Evolutionary conservation across 2,888 invertebrate species (phyloP).

Genomic region (Drosophila robusta): DNA sequence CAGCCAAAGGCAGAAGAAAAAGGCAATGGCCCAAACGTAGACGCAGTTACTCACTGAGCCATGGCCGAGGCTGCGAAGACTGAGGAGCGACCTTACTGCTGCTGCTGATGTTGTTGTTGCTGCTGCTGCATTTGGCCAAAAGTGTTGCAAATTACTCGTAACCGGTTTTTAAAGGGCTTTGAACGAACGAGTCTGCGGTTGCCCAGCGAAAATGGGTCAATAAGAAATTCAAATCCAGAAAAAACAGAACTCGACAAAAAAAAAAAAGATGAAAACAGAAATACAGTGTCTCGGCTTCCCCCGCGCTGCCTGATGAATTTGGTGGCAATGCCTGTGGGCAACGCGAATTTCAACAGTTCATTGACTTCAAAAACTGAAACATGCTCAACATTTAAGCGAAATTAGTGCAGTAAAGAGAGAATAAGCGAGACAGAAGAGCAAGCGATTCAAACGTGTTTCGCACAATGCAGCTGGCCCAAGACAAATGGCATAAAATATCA

Average conservation of each 20-base stretch:
- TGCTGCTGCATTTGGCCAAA: conserved; percentile 39
- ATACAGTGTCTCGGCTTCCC: conserved; percentile 15
- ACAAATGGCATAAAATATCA: conserved; percentile 42
- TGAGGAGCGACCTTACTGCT: conserved; percentile 27
- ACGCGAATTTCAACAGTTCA: conserved; percentile 38
- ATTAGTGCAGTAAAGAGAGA: conserved; percentile 20
- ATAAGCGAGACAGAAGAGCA: background rate
- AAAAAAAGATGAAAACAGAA: conserved; percentile 3
- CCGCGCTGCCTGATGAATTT: background rate
- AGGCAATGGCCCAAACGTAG: conserved; percentile 39
- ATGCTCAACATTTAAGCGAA: conserved; percentile 35
- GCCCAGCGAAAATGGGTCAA: conserved; percentile 40
- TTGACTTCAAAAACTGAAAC: conserved; percentile 33
- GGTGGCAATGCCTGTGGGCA: conserved; percentile 15
- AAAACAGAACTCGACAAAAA: conserved; percentile 11
- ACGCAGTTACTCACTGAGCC: conserved; percentile 24
- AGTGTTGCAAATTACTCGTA: conserved; percentile 46
- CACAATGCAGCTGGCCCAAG: conserved; percentile 38
- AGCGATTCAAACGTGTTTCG: conserved; percentile 30
- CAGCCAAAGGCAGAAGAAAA: conserved; percentile 13
- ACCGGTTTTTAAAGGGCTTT: conserved; percentile 42
- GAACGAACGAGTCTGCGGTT: conserved; percentile 21
- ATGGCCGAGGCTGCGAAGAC: conserved; percentile 15
- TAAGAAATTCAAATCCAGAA: conserved; percentile 45
- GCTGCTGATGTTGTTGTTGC: conserved; percentile 1